Base-by-base conservation (phyloP, 1,140 invertebrate genomes). In the Holcopasites calliopsidis region DNA sequence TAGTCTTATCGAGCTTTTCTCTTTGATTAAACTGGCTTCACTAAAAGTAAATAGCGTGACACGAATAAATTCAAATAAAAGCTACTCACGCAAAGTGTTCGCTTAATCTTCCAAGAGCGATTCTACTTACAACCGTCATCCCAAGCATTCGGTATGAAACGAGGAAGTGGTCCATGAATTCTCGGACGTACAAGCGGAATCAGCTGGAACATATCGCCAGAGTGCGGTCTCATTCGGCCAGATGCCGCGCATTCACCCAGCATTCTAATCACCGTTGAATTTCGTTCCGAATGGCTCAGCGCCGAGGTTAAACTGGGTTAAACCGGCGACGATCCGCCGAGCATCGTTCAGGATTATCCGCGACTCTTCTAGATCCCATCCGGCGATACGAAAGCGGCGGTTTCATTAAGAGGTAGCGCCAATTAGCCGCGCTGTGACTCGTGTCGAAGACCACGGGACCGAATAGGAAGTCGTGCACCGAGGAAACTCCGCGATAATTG, bases 371-470 rank as follows among this genome's bases (percentile, higher is more conserved):
- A 26, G 50, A 69, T 55, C 23, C 26, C 8, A 33, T 8, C 35
- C 28, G 23, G 6, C 54, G 44, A 68, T 73, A 73, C 21, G 21
- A 13, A 35, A 26, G n/a, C 2, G 1, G 38, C n/a, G 40, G 49
- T 69, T 79, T 82, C 71, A 68, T 83, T 79, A 79, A 68, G 18
- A 66, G 55, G 8, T 47, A 23, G 52, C n/a, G n/a, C 70, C 50
- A 83, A 83, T 82, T 79, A 82, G 42, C 64, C 31, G 74, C 62
- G 44, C 38, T 28, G 61, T 26, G 52, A 35, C 64, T 10, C 60
- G 40, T 55, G 18, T 65, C 40, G 21, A 47, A 2, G 40, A 11
- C 18, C 58, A 35, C 13, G 11, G 23, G 35, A 28, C 40, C 18
- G 38, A 71, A 44, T 55, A 57, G 42, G 33, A 82, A 81, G 64